These are phyloP conservation scores for Nemopilema nomurai DNA, from an alignment of 30 jellyfish, hydroid and myxozoan species.

Conservation along the genomic window DNA sequence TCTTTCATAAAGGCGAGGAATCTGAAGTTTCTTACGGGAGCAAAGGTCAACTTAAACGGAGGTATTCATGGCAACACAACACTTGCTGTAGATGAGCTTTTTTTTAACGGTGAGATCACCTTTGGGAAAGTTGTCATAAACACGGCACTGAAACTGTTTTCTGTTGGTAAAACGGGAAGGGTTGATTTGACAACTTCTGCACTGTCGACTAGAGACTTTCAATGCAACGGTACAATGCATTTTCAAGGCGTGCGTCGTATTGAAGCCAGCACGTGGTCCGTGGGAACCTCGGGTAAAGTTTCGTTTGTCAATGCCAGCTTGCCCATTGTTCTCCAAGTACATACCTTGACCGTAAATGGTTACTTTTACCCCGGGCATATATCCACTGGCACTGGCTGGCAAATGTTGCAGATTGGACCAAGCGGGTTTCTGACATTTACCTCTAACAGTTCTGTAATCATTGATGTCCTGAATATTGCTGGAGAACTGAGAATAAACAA, in stretches of 20 bases:
- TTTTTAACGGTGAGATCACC: slow-evolving; percentile 12
- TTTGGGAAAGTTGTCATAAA: slow-evolving; percentile 19
- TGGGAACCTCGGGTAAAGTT: slow-evolving; percentile 47
- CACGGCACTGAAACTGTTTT: slow-evolving; percentile 16
- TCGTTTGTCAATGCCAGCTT: slow-evolving; percentile 15
- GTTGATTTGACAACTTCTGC: slow-evolving; percentile 13
- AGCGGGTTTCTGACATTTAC: slow-evolving; percentile 25
- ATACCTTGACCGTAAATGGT: slow-evolving; percentile 44
- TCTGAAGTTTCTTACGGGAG: slow-evolving; percentile 15
- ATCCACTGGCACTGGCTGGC: slow-evolving; percentile 61
- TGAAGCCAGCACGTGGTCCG: slow-evolving; percentile 16
- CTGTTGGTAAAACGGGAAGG: slow-evolving; percentile 25
- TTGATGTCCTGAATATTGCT: slow-evolving; percentile 21
- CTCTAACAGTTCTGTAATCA: slow-evolving; percentile 38
- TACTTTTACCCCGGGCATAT: slow-evolving; percentile 34
- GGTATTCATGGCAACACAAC: background rate
- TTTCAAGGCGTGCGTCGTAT: slow-evolving; percentile 11
- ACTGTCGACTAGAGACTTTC: slow-evolving; percentile 7
- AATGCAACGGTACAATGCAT: slow-evolving; percentile 34
- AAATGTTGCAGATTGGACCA: slow-evolving; percentile 43
- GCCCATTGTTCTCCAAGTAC: slow-evolving; percentile 24
- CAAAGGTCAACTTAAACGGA: slow-evolving; percentile 14
- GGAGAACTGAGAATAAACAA: slow-evolving; percentile 41
- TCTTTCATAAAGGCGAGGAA: slow-evolving; percentile 16
- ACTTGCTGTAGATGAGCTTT: too few species aligned